Base-by-base conservation (phyloP, 2,113 vertebrate genomes). In the Leucopsar rothschildi region DNA sequence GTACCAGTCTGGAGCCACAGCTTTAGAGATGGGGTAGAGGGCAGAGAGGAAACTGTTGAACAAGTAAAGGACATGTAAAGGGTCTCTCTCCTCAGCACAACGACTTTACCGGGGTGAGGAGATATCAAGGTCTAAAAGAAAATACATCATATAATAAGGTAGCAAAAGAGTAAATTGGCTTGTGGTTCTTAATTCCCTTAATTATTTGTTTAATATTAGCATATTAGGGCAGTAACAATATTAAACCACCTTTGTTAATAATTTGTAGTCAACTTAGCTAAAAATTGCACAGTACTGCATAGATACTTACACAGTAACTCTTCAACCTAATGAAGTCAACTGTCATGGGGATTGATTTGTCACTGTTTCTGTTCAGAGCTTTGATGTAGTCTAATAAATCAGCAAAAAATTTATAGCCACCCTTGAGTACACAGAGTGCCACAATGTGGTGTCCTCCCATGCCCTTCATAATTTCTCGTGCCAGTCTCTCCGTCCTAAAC, bases 241-340 rank as follows among this genome's bases (percentile, higher is more conserved):
- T 65, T 60, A 83, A 91, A 82, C 4, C 4, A 83, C 15, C 15
- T 44, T 68, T 39, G 65, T 83, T 68, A 83, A 53, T 50, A 79
- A 86, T 50, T 3, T 57, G 19, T 37, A 83, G 60, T 42, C 28
- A 66, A 59, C 37, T 57, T 63, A 71, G 31, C 52, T 14, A 52
- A 73, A 87, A 94, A 73, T 12, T 39, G n/a, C 35, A 69, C 18
- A 45, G 50, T 15, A n/a, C 21, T 47, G 66, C 60, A 93, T 39
- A 90, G 69, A 95, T 92, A 98, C 98, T 99, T 99, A 99, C 99
- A 95, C 98, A 99, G 65, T 99, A 99, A 98, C 99, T 99, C 98
- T 99, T 99, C 95, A 99, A 97, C 88, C 99, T 98, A 88, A 99
- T 99, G 98, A 99, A 99, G 98, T 99, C 99, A 33, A 99, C 99